These are phyloP conservation scores for Drosophila pegasa DNA, from an alignment of 2,888 invertebrate species.

Conservation along the genomic window DNA sequence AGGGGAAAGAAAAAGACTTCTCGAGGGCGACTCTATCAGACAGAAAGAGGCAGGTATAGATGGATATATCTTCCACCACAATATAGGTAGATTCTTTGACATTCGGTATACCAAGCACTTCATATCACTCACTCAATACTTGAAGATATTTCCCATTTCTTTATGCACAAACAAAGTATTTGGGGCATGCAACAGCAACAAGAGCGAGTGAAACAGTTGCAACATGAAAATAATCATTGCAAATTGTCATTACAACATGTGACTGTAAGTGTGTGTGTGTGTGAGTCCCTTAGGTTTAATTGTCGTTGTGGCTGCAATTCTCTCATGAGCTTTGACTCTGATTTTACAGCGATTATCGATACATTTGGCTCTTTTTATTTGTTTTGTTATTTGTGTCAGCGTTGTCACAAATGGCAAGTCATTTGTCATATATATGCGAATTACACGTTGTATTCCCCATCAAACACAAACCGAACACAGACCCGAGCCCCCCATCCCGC, in stretches of 20 bases:
- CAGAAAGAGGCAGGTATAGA: no score
- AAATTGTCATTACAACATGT: constrained; percentile 34
- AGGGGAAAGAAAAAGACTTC: no score
- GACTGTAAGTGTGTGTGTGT: no score
- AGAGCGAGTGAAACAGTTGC: neutral
- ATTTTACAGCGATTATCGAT: constrained; percentile 51
- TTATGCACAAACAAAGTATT: constrained; percentile 12
- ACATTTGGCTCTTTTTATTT: constrained; percentile 18
- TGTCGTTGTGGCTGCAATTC: constrained; percentile 18
- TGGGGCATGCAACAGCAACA: constrained; percentile 13
- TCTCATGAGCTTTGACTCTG: constrained; percentile 34
- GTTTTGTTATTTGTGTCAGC: constrained; percentile 23
- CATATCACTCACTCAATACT: neutral
- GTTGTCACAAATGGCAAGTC: constrained; percentile 43
- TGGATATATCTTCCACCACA: no score
- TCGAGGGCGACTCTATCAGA: no score
- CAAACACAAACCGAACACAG: neutral
- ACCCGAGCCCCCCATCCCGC: neutral
- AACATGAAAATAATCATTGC: constrained; percentile 38
- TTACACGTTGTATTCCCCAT: constrained; percentile 28
- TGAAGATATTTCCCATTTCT: neutral
- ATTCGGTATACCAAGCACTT: neutral
- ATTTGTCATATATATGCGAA: constrained; percentile 52
- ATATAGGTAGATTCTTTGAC: no score
- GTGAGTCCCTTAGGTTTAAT: neutral